phyloP scores from a whole-genome alignment of 2,888 invertebrate species.

The Andrena camellia region DNA sequence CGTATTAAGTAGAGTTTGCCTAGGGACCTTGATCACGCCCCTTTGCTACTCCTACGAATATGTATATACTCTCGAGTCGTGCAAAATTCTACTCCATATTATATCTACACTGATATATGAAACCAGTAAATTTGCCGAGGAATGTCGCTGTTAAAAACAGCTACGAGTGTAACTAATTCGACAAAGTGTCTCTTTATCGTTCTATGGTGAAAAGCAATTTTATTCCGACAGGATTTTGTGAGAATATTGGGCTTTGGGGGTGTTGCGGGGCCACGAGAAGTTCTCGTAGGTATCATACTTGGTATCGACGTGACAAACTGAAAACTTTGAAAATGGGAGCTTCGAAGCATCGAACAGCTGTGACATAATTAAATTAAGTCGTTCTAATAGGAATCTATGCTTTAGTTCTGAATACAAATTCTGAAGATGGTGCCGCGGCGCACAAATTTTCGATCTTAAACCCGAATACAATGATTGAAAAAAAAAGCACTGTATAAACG shows the following conservation, averaged over 20 bases:
- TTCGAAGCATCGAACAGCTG: not conserved
- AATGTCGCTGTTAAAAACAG: conserved; percentile 5
- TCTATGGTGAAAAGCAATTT: not conserved
- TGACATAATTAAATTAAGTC: not conserved
- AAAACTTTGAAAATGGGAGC: not conserved
- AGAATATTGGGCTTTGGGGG: not conserved
- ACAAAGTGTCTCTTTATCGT: not conserved
- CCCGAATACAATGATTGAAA: not conserved
- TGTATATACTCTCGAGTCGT: conserved; percentile 39
- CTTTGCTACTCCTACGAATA: conserved; percentile 66
- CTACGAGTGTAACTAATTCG: not conserved
- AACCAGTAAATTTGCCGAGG: conserved; percentile 7
- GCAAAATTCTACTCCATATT: conserved; percentile 14
- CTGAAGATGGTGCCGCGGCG: not conserved
- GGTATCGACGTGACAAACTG: not conserved
- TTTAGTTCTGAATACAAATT: conserved; percentile 1
- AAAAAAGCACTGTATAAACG: not conserved
- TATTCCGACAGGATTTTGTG: not conserved
- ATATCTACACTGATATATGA: not conserved
- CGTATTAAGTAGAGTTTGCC: conserved; percentile 68
- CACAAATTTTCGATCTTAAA: conserved; percentile 9
- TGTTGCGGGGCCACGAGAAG: not conserved
- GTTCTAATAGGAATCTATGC: not conserved
- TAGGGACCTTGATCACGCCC: conserved; percentile 82
- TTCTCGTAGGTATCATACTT: conserved; percentile 4